Base-by-base conservation (phyloP, 2,113 vertebrate species). In the Sula dactylatra region DNA sequence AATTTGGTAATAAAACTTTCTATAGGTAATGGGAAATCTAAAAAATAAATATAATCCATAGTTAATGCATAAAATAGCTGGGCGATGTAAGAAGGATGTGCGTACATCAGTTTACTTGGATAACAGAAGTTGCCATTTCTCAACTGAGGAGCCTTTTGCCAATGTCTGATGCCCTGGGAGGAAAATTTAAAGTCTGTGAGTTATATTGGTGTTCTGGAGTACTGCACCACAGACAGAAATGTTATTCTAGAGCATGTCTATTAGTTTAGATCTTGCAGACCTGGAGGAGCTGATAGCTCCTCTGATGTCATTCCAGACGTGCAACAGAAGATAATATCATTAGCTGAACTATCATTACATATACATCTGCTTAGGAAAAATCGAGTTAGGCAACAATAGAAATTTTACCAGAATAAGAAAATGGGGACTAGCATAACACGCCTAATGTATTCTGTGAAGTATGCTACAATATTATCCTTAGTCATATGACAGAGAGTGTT, bases 271-370 rank as follows among this genome's bases (percentile, higher is more conserved):
- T 82, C 82, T 83, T 3, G 2, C 78, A 94, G 95, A 94, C 38
- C 66, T 45, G 44, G 44, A 45, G 44, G 44, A 45, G 62, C 74
- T 88, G 65, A 90, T 65, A 93, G 88, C 70, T 78, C 62, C 61
- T 92, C 76, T 95, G 90, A 96, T 91, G 80, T 93, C 94, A 97
- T 88, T 67, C 74, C 44, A 83, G 77, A 79, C 32, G 6, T 70
- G 86, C 58, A 96, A 77, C 40, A 74, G 26, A 58, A 70, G 65
- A 27, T 93, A 94, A 92, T 89, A 50, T 21, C 56, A 88, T 95
- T 94, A 94, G 71, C 42, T 65, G 76, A 66, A 82, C 47, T 71
- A 70, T 47, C 86, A 94, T 88, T 91, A 77, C 24, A 70, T 58
- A 90, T 82, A 84, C 2, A 4, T 50, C 78, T 94, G 66, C 85